phyloP scores from a whole-genome alignment of 2,797 vertebrate genomes.

The Oryzias dopingdopingensis region DNA sequence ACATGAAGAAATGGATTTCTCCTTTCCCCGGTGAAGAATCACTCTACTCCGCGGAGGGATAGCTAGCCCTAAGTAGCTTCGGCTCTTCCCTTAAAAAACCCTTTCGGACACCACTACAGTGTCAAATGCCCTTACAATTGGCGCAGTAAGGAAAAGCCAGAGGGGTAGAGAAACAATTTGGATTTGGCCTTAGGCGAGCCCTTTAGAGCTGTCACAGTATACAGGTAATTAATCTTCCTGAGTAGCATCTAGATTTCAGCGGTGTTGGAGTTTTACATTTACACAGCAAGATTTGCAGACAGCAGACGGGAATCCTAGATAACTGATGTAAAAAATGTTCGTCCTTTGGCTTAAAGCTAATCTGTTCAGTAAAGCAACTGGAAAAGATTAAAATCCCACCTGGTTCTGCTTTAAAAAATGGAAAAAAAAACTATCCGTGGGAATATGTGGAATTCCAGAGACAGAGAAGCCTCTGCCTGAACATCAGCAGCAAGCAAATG shows the following conservation, averaged over 20 bases:
- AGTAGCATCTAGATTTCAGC: background rate
- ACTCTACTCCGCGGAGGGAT: no score
- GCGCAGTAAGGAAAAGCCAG: no score
- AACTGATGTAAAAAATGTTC: slow-evolving; percentile 19
- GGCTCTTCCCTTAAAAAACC: no score
- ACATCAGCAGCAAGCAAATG: slow-evolving; percentile 18
- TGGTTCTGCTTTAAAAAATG: slow-evolving; percentile 52
- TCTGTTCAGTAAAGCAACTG: slow-evolving; percentile 47
- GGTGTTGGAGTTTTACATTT: slow-evolving; percentile 12
- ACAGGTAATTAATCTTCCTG: background rate
- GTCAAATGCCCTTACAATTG: no score
- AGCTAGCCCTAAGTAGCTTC: no score
- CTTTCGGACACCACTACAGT: no score
- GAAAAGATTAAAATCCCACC: slow-evolving; percentile 54
- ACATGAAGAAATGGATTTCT: no score
- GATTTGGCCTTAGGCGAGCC: no score
- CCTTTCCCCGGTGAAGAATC: no score
- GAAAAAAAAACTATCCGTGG: slow-evolving; percentile 51
- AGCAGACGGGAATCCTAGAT: slow-evolving; percentile 28
- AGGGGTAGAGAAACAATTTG: no score
- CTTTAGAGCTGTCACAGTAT: slow-evolving; percentile 6
- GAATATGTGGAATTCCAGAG: slow-evolving; percentile 60
- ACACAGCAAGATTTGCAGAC: slow-evolving; percentile 2
- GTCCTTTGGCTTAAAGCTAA: slow-evolving; percentile 49
- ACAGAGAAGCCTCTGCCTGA: slow-evolving; percentile 31